Conservation (phyloP, 1,140 invertebrate genomes). For the Halyomorpha halys region DNA sequence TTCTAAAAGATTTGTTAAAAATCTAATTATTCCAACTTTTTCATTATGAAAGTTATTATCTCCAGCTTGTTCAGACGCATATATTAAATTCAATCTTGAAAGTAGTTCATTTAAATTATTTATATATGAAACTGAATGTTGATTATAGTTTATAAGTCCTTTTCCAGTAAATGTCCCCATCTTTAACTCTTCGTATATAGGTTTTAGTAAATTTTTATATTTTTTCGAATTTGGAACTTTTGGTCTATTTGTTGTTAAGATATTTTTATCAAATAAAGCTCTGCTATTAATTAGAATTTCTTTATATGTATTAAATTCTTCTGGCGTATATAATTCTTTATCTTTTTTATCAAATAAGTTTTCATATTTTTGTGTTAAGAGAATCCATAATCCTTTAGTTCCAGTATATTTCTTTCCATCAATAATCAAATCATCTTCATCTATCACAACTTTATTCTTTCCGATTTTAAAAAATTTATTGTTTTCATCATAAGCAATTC, state of each 20-base stretch:
- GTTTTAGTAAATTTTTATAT: neutral
- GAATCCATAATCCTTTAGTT: neutral
- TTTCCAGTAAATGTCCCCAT: neutral
- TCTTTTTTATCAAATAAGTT: neutral
- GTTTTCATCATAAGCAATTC: neutral
- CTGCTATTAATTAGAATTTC: too few relatives aligned
- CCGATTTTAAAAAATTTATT: neutral
- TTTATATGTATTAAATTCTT: constrained; percentile 1
- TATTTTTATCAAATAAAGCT: neutral
- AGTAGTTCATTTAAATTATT: constrained; percentile 19
- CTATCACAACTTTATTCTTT: neutral
- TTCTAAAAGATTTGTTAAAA: constrained; percentile 9
- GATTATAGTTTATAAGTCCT: constrained; percentile 6
- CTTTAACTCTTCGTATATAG: neutral
- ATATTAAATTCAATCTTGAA: constrained; percentile 17
- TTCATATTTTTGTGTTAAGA: too few relatives aligned
- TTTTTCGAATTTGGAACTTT: neutral
- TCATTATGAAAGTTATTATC: constrained; percentile 22
- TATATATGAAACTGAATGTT: constrained; percentile 13
- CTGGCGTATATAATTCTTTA: neutral
- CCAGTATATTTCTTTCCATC: neutral
- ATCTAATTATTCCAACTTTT: constrained; percentile 21
- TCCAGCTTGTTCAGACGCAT: constrained; percentile 15
- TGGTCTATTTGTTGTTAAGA: neutral
- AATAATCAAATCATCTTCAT: neutral